Conservation (phyloP, 2,797 vertebrate genomes). For the Premnoplex brunnescens region DNA sequence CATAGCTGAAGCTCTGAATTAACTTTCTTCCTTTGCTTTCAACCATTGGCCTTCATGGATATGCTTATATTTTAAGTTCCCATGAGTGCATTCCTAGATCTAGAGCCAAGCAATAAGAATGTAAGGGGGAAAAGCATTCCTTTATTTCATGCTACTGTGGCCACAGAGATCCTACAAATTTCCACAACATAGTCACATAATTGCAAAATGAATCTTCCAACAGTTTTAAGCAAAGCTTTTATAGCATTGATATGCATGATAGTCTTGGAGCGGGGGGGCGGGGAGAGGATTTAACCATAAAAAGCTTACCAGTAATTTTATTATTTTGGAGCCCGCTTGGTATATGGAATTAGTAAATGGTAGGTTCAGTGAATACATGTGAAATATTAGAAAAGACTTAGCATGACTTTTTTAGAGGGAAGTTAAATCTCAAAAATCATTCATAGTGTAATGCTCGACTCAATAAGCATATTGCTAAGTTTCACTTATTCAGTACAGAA, state of each 20-base stretch:
- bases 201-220: background rate
- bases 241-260: background rate
- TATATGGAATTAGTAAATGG: background rate
- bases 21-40: background rate
- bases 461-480: background rate
- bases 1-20: background rate
- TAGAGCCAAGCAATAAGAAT: background rate
- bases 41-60: background rate
- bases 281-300: background rate
- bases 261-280: background rate
- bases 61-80: background rate
- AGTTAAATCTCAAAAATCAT: background rate
- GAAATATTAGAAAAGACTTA: background rate
- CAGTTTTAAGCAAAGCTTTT: background rate
- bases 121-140: background rate
- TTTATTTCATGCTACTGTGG: background rate
- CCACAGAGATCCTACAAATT: background rate
- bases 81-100: background rate
- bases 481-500: background rate
- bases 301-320: background rate
- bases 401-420: background rate
- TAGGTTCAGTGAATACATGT: fast-evolving
- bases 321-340: background rate
- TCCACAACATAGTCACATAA: background rate
- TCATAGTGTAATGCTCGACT: background rate